Conservation (phyloP, 2,797 vertebrate genomes). For the Sandelia bainsii region DNA sequence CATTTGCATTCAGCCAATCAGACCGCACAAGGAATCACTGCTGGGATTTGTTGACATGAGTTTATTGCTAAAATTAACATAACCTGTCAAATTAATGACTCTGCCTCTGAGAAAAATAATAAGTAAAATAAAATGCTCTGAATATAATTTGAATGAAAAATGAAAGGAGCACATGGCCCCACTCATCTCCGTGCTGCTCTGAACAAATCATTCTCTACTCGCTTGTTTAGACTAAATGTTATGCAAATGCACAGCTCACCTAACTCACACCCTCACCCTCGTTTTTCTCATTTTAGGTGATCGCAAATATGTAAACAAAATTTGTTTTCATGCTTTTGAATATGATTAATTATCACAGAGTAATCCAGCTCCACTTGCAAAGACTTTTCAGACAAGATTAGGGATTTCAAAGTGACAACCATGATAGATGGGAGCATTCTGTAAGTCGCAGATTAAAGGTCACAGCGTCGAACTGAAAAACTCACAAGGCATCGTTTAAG, state of each 20-base stretch:
- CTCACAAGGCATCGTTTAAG: constrained; percentile 80
- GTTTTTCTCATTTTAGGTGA: constrained; percentile 81
- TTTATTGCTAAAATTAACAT: constrained; percentile 55
- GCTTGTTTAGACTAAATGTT: constrained; percentile 65
- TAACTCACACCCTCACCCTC: constrained; percentile 71
- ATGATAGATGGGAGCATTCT: constrained; percentile 86
- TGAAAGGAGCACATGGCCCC: constrained; percentile 34
- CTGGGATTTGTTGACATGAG: constrained; percentile 21
- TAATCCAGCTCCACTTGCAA: constrained; percentile 86
- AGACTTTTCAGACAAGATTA: constrained; percentile 90
- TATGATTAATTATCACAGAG: constrained; percentile 88
- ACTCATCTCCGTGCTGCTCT: constrained; percentile 34
- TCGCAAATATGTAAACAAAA: constrained; percentile 87
- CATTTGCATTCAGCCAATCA: constrained; percentile 35
- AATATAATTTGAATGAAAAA: constrained; percentile 67
- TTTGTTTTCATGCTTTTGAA: constrained; percentile 87
- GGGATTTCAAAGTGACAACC: constrained; percentile 88
- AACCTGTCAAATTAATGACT: constrained; percentile 62
- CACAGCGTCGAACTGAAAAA: constrained; percentile 78
- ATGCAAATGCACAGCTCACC: constrained; percentile 78
- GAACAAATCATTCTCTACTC: constrained; percentile 54
- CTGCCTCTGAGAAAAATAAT: constrained; percentile 52
- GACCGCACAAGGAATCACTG: constrained; percentile 14
- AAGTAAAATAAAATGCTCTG: constrained; percentile 63
- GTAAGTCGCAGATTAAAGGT: constrained; percentile 88